Base-by-base conservation (phyloP, 2,888 invertebrate genomes). In the Apeira syringaria region DNA sequence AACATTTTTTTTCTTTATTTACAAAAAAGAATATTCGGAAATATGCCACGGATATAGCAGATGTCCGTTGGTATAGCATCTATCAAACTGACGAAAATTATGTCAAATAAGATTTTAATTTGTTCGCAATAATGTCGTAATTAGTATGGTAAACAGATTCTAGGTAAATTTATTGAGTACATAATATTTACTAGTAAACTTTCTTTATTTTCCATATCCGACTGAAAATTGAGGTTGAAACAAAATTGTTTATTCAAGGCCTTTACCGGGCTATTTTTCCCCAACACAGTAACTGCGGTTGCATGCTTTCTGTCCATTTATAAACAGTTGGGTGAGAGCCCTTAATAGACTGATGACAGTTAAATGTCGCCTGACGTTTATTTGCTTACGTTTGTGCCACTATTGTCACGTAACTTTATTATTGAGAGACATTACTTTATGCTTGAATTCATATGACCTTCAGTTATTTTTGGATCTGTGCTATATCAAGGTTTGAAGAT, bases 331-430 rank as follows among this genome's bases (percentile, higher is more conserved):
- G 73, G 78, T 74, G 82, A 80, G 82, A 78, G 80, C 80, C 84
- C 81, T 82, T 89, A 86, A 88, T 86, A 88, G 87, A 69, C 83
- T 68, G 88, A 61, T 77, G 89, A 90, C 90, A 87, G 83, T 73
- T 78, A 83, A 87, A 86, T 88, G 90, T 89, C 89, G 80, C 79
- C 74, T 61, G 60, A 51, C 74, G 74, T 80, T 84, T 87, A 83
- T 84, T 81, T 76, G 75, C 72, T 70, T 70, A 74, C 70, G 56
- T 73, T 73, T 61, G 61, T 61, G 61, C 59, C 64, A 62, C 66
- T 74, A 74, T 76, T 74, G 78, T 72, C 55, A 73, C 64, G 67
- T 66, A 52, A 74, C 61, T 75, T 79, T 74, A 74, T 68, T 71
- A 61, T 67, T 48, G 32, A 31, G 33, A 51, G 48, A 56, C 61